Evolutionary conservation across 2,888 invertebrate species (phyloP), one percentile per base, ranked within the genome.

Genomic region (Tinea semifulvella): DNA sequence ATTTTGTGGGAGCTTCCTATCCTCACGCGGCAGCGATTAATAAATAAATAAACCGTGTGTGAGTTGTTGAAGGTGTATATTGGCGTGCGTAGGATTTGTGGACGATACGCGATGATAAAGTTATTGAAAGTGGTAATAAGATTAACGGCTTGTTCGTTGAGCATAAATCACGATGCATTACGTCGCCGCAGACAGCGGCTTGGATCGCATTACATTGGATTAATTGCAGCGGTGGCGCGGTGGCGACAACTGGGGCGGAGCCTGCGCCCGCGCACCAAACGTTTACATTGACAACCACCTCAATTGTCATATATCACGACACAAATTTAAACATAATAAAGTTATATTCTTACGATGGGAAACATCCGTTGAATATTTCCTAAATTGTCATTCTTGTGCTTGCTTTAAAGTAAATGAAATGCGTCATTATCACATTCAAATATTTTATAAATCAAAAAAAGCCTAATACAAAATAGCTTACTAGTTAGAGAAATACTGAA

Each of bases 51-150:
- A 60, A 53, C 63, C 53, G 51, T 68, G 58, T 52, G 61, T 52
- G 52, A 56, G 57, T 50, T 47, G 50, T 57, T 44, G 52, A 73
- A 68, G 67, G 71, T 69, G 52, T 60, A 70, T 59, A 68, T 65
- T 76, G 52, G 67, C 58, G 49, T 62, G 68, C 56, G 52, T 52
- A 52, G 56, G 53, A 53, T 56, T 54, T 51, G 56, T 31, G 28
- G 13, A 43, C 28, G 18, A 19, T 20, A 19, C 58, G 61, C 61
- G 65, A 68, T 79, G 70, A 77, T 77, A 71, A 76, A 76, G 75
- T 79, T 79, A 79, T 79, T 74, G 75, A 74, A 76, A 76, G 76
- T 75, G 76, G 73, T 77, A 77, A 77, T 77, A 79, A 79, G 79
- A 79, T 79, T 74, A 79, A 79, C 72, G 68, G 66, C 68, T 65